Evolutionary conservation across 2,797 vertebrate genomes (phyloP).

Genomic region (Lithobates pipiens): DNA sequence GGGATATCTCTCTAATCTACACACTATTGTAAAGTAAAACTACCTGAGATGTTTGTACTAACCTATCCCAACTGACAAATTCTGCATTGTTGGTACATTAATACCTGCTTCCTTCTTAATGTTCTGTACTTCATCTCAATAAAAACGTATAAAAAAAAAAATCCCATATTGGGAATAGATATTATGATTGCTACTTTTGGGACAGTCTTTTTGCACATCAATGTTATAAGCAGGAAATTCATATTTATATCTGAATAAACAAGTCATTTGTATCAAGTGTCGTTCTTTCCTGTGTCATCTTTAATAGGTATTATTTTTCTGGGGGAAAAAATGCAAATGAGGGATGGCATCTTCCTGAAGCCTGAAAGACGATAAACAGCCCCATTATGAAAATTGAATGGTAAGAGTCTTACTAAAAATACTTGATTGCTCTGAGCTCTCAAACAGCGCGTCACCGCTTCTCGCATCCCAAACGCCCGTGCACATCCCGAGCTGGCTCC

Average conservation of each 20-base stretch:
- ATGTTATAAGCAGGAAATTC: not conserved
- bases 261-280: not conserved
- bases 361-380: constrained; percentile 42
- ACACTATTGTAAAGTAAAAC: too few species aligned
- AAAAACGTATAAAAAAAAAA: too few species aligned
- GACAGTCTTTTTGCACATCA: not conserved
- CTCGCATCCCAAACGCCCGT: not conserved
- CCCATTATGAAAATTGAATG: constrained; percentile 54
- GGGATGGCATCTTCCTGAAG: not conserved
- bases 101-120: too few species aligned
- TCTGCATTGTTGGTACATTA: too few species aligned
- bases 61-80: too few species aligned
- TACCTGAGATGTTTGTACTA: too few species aligned
- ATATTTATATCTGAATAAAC: not conserved
- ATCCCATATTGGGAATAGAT: too few species aligned
- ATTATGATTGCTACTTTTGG: too few species aligned
- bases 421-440: constrained; percentile 39
- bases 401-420: constrained; percentile 51
- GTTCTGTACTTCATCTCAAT: too few species aligned
- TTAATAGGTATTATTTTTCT: not conserved
- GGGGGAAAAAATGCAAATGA: constrained; percentile 21
- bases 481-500: not conserved
- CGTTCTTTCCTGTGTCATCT: not conserved
- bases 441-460: not conserved
- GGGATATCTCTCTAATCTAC: too few species aligned